Base-by-base conservation (phyloP, 2,113 vertebrate genomes). In the Nothocercus julius region DNA sequence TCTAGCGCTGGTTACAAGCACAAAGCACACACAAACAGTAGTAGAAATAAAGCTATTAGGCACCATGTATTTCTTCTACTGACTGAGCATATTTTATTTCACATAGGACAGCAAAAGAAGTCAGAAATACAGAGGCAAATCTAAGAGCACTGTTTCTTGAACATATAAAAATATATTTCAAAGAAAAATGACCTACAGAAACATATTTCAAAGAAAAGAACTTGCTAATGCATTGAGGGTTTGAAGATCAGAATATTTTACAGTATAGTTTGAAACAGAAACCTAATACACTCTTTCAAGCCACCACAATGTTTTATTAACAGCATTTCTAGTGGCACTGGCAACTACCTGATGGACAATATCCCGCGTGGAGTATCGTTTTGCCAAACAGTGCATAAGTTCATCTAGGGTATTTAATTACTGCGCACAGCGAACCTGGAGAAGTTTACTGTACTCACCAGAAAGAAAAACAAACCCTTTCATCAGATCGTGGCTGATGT, bases 381-480 rank as follows among this genome's bases (percentile, higher is more conserved):
- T 95, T 95, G 89, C 85, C 94, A 95, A 97, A 86, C 0, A 73
- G 90, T 17, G 7, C 17, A n/a, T 59, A 78, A 32, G 82, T 84
- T 94, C 21, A 28, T 80, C 78, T 68, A 47, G 64, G 90, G 61
- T 44, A 93, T 95, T 97, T 82, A 75, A 96, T 93, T 96, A 96
- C 89, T 3, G 16, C 24, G 36, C 18, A 45, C 12, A 30, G 56
- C 21, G 54, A 53, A 30, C 25, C 76, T 34, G 76, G 47, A 45
- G 61, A 82, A 59, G 64, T 44, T 53, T 70, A 56, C 2, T 1
- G 0, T 68, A 93, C 98, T 98, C 97, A 99, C 99, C 99, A 96
- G 99, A 99, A 56, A 99, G 96, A 96, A 99, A 99, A 8, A 99
- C 99, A 75, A 99, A 98, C 90, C 98, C 98, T 85, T 99, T 99